Conservation (phyloP, 2,113 vertebrate genomes). For the Tetrao urogallus region DNA sequence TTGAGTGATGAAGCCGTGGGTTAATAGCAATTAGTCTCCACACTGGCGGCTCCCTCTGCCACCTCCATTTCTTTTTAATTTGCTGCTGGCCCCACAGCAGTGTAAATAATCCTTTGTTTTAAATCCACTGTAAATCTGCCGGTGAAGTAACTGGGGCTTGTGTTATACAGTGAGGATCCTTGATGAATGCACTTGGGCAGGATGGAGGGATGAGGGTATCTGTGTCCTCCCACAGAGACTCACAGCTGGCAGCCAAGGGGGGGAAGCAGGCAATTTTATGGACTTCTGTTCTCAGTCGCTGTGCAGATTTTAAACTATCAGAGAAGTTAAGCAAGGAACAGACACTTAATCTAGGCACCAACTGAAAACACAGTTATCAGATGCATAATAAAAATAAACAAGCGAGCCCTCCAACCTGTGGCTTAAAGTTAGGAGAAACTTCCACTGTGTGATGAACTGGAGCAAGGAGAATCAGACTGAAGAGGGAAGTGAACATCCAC, state of each 20-base stretch:
- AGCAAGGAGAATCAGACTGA: neutral
- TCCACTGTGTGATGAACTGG: neutral
- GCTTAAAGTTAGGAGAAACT: neutral
- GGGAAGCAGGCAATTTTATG: constrained; percentile 18
- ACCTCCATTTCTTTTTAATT: constrained; percentile 27
- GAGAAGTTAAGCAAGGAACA: constrained; percentile 50
- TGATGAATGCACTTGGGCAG: neutral
- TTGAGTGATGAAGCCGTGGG: constrained; percentile 37
- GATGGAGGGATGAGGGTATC: neutral
- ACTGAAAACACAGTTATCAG: constrained; percentile 1
- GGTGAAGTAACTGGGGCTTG: neutral
- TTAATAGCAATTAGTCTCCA: constrained; percentile 64
- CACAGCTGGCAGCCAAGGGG: neutral
- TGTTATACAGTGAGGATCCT: constrained; percentile 21
- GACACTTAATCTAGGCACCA: constrained; percentile 9
- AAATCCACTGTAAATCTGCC: constrained; percentile 34
- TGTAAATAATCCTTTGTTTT: constrained; percentile 48
- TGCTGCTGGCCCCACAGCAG: neutral
- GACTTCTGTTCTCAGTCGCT: constrained; percentile 43
- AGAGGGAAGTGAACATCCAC: neutral
- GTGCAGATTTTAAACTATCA: constrained; percentile 43
- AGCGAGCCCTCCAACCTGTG: neutral
- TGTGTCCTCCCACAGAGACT: constrained; percentile 33
- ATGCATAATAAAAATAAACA: neutral
- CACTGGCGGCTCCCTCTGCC: constrained; percentile 41